phyloP scores from a whole-genome alignment of 2,888 invertebrate species.

The Erpobdella octoculata region DNA sequence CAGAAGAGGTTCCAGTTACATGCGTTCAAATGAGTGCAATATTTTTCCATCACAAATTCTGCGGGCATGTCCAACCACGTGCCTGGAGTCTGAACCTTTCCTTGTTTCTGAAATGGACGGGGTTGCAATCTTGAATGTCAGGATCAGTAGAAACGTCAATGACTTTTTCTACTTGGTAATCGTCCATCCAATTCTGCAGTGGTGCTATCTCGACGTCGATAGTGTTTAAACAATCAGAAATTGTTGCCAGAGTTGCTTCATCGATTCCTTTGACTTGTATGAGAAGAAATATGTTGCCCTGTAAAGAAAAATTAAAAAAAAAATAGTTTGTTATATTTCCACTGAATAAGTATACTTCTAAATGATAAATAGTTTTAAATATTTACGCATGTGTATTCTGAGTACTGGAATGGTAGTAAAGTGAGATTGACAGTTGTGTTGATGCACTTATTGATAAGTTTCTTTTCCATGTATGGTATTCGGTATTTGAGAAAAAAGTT shows the following conservation, averaged over 20 bases:
- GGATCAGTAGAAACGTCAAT: background rate
- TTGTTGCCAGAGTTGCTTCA: background rate
- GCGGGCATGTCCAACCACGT: background rate
- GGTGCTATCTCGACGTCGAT: background rate
- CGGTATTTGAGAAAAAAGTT: constrained; percentile 11
- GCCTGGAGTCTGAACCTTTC: background rate
- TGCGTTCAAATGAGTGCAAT: too few relatives aligned
- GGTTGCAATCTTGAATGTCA: background rate
- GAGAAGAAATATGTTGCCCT: background rate
- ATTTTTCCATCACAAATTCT: background rate
- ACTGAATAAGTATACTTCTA: background rate
- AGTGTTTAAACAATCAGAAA: background rate
- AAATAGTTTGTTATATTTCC: background rate
- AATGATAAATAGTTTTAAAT: background rate
- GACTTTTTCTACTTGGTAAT: background rate
- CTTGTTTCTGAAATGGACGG: background rate
- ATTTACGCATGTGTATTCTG: background rate
- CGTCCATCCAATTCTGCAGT: background rate
- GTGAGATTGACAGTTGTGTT: background rate
- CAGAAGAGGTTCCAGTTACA: too few relatives aligned
- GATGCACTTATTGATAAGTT: background rate
- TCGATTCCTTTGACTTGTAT: background rate
- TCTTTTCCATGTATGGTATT: background rate
- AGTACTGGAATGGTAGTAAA: background rate
- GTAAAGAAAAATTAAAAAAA: background rate